phyloP scores from a whole-genome alignment of 2,888 invertebrate genomes.

The Schizaphis graminum region DNA sequence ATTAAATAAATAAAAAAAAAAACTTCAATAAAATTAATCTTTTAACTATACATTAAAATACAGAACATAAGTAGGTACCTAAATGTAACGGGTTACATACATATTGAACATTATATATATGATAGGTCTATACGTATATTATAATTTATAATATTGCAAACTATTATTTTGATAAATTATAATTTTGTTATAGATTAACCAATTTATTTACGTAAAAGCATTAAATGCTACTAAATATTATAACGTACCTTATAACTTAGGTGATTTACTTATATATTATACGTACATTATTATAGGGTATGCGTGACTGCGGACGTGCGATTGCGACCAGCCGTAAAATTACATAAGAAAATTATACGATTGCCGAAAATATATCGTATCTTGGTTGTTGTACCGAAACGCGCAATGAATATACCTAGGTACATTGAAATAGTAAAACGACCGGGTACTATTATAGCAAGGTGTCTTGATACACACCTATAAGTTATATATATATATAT shows the following conservation, averaged over 20 bases:
- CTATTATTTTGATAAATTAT: background rate
- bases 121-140: no score
- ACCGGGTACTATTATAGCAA: background rate
- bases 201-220: background rate
- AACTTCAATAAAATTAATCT: background rate
- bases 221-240: background rate
- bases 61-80: background rate
- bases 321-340: background rate
- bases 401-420: background rate
- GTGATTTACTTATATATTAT: background rate
- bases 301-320: background rate
- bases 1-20: no score
- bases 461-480: background rate
- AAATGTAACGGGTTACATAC: background rate
- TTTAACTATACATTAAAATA: background rate
- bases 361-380: background rate
- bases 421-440: background rate
- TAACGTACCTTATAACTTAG: background rate
- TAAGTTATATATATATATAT: background rate
- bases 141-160: background rate
- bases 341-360: background rate
- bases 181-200: background rate
- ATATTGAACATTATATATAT: no score
- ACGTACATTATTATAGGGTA: background rate
- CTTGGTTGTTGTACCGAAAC: background rate